Evolutionary conservation across 64 coral and sea anemone genomes (phyloP), one percentile per base, ranked within the genome.

Genomic region (Platygyra sinensis): DNA sequence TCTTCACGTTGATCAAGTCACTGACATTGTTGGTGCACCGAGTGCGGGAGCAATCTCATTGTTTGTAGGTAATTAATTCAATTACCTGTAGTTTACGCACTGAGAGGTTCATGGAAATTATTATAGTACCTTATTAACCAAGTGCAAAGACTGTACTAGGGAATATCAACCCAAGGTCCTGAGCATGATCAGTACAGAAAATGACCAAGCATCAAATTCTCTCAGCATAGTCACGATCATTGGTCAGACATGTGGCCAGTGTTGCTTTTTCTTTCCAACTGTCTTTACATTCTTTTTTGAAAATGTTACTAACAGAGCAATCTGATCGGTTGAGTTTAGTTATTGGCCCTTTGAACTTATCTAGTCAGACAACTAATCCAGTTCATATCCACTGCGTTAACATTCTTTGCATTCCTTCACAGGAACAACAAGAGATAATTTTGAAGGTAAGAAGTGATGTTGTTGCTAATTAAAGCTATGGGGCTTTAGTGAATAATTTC

Each of bases 341-440:
- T 3, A 15, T 79, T 22, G 17, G 19, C 10, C 19, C 28, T 77
- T 49, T 79, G 52, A 79, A 52, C 76, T 52, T 31, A 24, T 17
- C 10, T 7, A 31, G 24, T 79, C 11, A 79, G 38, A 52, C 42
- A 7, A 46, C 42, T 46, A 46, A 46, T 46, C 3, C 42, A 46
- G 42, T 46, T 46, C 42, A 46, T 46, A 46, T 46, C 42, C 42
- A 46, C 42, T 46, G 5, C 42, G 4, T 46, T 7, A 46, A 46
- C 42, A 46, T 75, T 27, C 85, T 59, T 80, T 29, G 46, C 39
- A 92, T 88, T 32, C 80, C 67, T 30, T 76, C 76, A 11, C 31
- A 95, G 94, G 90, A 82, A 95, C 94, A 46, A 95, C 94, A 74
- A 95, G 94, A 83, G 94, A 95, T 80, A 92, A 92, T 61, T 95